phyloP scores from a whole-genome alignment of 2,797 vertebrate genomes.

The Calcarius lapponicus region DNA sequence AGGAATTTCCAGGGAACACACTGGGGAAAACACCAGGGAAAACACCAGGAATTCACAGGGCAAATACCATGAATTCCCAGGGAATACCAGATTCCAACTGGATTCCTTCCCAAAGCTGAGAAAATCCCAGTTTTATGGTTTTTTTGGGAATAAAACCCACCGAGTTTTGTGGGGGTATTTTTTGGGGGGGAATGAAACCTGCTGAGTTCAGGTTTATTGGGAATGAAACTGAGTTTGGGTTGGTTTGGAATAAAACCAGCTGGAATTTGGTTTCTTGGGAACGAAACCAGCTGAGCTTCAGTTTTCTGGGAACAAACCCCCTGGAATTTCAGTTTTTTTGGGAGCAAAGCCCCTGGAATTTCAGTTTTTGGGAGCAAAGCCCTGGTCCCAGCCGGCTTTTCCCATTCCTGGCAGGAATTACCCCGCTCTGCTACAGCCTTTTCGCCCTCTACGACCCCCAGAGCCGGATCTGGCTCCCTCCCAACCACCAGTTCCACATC shows the following conservation, averaged over 20 bases:
- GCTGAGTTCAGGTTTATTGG: no score
- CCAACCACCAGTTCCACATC: constrained; percentile 83
- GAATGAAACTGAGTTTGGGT: no score
- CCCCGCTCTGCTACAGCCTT: constrained; percentile 85
- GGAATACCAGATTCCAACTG: neutral
- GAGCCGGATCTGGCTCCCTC: constrained; percentile 84
- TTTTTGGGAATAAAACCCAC: no score
- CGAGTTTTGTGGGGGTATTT: neutral
- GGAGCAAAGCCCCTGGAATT: neutral
- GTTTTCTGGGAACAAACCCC: no score
- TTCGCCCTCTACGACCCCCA: constrained; percentile 86
- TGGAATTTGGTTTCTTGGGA: neutral
- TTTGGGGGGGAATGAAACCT: no score
- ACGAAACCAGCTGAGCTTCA: neutral
- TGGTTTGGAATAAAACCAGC: neutral
- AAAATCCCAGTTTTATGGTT: neutral
- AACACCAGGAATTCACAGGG: neutral
- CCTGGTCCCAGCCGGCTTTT: neutral
- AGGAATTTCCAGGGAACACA: no score
- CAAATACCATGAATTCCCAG: neutral
- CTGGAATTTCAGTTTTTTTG: no score
- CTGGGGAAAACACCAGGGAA: no score
- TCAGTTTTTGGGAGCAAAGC: neutral
- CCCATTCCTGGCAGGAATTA: constrained; percentile 78
- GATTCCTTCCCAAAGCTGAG: neutral